Evolutionary conservation across 2,113 vertebrate species (phyloP).

Genomic region (Aspidoscelis tigris): DNA sequence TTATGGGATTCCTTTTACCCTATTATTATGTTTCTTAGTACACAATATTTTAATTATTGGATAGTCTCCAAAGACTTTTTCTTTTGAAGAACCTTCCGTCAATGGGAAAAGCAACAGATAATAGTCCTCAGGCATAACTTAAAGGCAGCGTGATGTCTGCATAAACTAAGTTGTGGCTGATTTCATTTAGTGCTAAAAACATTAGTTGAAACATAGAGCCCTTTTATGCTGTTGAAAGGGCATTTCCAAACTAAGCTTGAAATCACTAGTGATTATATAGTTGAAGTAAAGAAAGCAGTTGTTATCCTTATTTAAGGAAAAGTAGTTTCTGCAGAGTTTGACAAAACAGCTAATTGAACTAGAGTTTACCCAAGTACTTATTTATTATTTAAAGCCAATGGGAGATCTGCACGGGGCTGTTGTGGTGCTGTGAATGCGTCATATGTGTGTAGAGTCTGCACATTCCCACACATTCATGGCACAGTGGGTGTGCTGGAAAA

Average conservation of each 20-base stretch:
- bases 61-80: constrained; percentile 29
- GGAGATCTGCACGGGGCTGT: too few species aligned
- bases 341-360: neutral
- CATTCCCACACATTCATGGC: too few species aligned
- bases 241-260: constrained; percentile 13
- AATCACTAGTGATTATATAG: neutral
- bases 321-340: neutral
- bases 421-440: too few species aligned
- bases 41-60: constrained; percentile 42
- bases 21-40: constrained; percentile 35
- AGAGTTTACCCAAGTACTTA: neutral
- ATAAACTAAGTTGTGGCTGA: constrained; percentile 29
- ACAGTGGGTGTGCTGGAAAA: too few species aligned
- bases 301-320: neutral
- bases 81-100: constrained; percentile 35
- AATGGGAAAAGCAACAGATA: constrained; percentile 26
- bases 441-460: too few species aligned
- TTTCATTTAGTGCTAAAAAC: constrained; percentile 27
- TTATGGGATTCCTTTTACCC: constrained; percentile 27
- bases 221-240: constrained; percentile 17
- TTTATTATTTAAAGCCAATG: neutral
- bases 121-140: constrained; percentile 19
- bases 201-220: neutral
- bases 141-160: constrained; percentile 12
- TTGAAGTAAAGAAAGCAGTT: neutral